Base-by-base conservation (phyloP, 2,797 vertebrate species). In the Melanotaenia trifasciata region DNA sequence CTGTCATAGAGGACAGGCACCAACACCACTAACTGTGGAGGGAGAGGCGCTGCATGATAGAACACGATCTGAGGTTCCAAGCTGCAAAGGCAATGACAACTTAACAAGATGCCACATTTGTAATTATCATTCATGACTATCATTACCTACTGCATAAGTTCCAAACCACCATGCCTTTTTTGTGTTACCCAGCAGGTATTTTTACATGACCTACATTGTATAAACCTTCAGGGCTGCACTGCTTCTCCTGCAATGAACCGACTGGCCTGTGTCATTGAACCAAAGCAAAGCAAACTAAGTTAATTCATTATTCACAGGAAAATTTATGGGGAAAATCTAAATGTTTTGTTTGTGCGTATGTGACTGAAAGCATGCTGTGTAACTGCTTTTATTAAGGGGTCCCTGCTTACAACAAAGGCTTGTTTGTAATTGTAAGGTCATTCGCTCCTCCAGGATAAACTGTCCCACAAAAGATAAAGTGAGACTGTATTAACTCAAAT, bases 51-150 rank as follows among this genome's bases (percentile, higher is more conserved):
- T 68, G 69, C 89, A 69, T 84, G 90, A 91, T 58, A 1, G 85
- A 78, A 92, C 92, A 89, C 45, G 89, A 90, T 76, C 79, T 75
- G 80, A 81, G 83, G 89, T 83, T 88, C 81, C 81, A 84, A 68
- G 83, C 74, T 83, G 78, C 84, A 62, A 32, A 82, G 78, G 77
- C 83, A 86, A 85, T 89, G 92, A 90, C 89, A 93, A 77, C 87
- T 93, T 94, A 93, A 94, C 91, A 94, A 92, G 91, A 86, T 77
- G 77, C 84, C 85, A 83, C 82, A 87, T 91, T 95, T 93, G 93
- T 94, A 94, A 95, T 95, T 94, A 94, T 91, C 77, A 82, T 85
- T 83, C 80, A 91, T 76, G 82, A 72, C 90, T 92, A 84, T 94
- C 84, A 93, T 95, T 93, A 93, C 94, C 73, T 85, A 61, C 86